These are phyloP conservation scores for Thymallus thymallus DNA, from an alignment of 2,113 vertebrate species.

Conservation along the genomic window DNA sequence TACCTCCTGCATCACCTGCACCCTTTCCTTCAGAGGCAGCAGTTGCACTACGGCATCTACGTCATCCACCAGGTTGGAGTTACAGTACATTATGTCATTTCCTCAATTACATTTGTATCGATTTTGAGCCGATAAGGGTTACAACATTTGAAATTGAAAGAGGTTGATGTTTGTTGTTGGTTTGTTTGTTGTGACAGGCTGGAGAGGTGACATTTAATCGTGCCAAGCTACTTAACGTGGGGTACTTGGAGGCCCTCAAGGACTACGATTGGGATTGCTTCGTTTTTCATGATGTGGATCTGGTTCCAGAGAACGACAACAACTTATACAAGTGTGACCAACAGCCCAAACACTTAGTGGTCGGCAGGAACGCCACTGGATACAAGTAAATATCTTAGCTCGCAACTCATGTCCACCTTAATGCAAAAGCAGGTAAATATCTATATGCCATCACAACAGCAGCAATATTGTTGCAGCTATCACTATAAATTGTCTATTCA, in stretches of 20 bases:
- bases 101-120: not conserved
- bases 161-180: not conserved
- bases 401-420: not conserved
- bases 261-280: constrained; percentile 92
- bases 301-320: constrained; percentile 92
- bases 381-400: constrained; percentile 81
- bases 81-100: not conserved
- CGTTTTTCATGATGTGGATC: constrained; percentile 95
- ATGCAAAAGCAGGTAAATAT: not conserved
- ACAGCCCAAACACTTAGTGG: constrained; percentile 93
- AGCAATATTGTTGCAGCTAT: not conserved
- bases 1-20: constrained; percentile 91
- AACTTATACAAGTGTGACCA: constrained; percentile 87
- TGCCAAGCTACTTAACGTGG: constrained; percentile 93
- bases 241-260: constrained; percentile 91
- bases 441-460: not conserved
- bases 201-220: constrained; percentile 89
- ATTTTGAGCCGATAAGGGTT: not conserved
- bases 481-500: no score
- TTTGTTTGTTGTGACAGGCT: constrained; percentile 69
- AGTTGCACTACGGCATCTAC: constrained; percentile 90
- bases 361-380: constrained; percentile 92
- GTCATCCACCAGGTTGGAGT: constrained; percentile 90
- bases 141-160: not conserved
- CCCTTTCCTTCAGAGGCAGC: constrained; percentile 93